phyloP scores from a whole-genome alignment of 2,113 vertebrate genomes.

The Monarcha castaneiventris region DNA sequence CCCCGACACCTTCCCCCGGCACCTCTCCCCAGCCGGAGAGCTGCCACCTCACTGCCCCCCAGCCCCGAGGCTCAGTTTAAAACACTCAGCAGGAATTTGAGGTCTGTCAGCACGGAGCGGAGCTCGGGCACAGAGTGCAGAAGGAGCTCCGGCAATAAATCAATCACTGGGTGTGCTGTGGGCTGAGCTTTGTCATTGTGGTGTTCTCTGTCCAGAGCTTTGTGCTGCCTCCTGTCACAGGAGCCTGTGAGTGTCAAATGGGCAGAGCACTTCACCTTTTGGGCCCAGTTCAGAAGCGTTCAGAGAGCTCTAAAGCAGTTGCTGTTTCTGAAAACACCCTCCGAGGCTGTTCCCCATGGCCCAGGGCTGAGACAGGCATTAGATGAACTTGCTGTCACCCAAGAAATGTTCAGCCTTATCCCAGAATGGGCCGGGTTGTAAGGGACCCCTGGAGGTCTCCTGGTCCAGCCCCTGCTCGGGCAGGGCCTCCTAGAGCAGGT shows the following conservation, averaged over 20 bases:
- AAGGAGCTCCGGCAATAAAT: accelerated
- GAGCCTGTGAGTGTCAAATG: accelerated
- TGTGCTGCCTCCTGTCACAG: neutral
- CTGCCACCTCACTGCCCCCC: accelerated
- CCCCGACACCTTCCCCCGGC: too few relatives aligned
- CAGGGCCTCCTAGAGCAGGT: neutral
- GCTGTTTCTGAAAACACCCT: accelerated
- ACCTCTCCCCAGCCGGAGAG: neutral
- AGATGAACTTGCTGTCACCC: accelerated
- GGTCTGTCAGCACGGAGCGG: accelerated
- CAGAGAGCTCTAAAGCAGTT: neutral
- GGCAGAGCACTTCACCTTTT: neutral
- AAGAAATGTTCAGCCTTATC: accelerated
- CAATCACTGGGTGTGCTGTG: accelerated
- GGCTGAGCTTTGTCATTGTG: accelerated
- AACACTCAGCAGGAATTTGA: accelerated
- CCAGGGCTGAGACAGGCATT: accelerated
- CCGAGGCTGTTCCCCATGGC: accelerated
- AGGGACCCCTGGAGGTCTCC: neutral
- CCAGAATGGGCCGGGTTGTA: neutral
- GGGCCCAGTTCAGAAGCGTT: accelerated
- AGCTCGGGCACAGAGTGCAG: accelerated
- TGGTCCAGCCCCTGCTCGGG: neutral
- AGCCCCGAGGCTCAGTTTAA: accelerated
- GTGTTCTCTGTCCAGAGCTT: accelerated